Evolutionary conservation across 2,888 invertebrate genomes (phyloP).

Genomic region (Nomada goodeniana): DNA sequence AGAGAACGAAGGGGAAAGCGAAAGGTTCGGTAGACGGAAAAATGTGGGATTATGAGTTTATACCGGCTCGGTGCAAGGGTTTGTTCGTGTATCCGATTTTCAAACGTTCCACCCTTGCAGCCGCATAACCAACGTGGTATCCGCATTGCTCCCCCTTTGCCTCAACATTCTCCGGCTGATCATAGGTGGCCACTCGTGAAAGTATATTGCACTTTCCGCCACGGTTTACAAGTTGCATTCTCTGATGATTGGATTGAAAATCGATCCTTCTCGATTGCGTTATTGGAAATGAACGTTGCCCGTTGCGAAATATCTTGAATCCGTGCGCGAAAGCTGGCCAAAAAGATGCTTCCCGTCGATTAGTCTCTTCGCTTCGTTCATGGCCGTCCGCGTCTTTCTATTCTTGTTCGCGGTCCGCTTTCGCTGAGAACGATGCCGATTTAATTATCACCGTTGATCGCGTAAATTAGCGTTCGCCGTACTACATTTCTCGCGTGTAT

Average conservation of each 20-base stretch:
- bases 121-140: slow-evolving; percentile 59
- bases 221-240: slow-evolving; percentile 80
- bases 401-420: no score
- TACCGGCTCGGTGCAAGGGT: slow-evolving; percentile 68
- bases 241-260: slow-evolving; percentile 82
- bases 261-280: slow-evolving; percentile 77
- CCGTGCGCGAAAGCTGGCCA: slow-evolving; percentile 41
- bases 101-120: slow-evolving; percentile 56
- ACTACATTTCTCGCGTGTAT: no score
- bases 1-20: slow-evolving; percentile 1
- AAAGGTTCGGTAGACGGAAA: slow-evolving; percentile 44
- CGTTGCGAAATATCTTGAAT: slow-evolving; percentile 31
- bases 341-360: slow-evolving; percentile 56
- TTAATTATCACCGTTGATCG: no score
- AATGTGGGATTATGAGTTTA: slow-evolving; percentile 75
- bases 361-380: slow-evolving; percentile 12
- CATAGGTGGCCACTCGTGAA: slow-evolving; percentile 76
- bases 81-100: slow-evolving; percentile 76
- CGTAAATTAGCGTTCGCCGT: no score
- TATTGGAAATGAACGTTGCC: slow-evolving; percentile 67
- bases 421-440: no score
- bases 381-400: not conserved
- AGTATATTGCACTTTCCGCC: slow-evolving; percentile 79
- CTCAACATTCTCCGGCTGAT: slow-evolving; percentile 46
- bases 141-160: slow-evolving; percentile 56